Evolutionary conservation across 1,140 invertebrate genomes (phyloP), one percentile per base, ranked within the genome.

Genomic region (Solenopsis fugax): DNA sequence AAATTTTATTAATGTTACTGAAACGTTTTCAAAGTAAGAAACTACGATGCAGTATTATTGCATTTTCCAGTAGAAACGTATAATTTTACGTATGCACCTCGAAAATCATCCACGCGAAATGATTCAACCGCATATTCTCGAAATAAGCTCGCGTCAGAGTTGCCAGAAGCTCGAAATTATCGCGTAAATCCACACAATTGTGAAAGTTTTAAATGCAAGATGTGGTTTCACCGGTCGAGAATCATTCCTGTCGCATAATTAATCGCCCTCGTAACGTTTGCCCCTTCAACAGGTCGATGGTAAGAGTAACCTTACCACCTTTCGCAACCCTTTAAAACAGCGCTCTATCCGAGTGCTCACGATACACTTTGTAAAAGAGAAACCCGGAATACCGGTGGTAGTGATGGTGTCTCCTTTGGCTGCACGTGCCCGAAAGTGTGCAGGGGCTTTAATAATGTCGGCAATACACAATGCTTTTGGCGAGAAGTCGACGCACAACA

Each of bases 401-500:
- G n/a, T n/a, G n/a, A n/a, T 45, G 45, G 12, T 29, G 2, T 29
- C 37, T 60, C 45, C 77, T 62, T 69, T 80, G 29, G 48, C 12
- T n/a, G 12, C 29, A 54, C 18, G 6, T 67, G 2, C 48, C n/a
- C 41, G 52, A 76, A 77, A 81, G 54, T 56, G 24, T 48, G 29
- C 52, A 67, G n/a, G 6, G 34, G 45, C 58, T 85, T 88, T 88
- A 88, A 85, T 89, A 88, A 89, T 78, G 80, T 85, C 58, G 80
- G n/a, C 45, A 18, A 62, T n/a, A 54, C 65, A 76, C 37, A 77
- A 77, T 89, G 64, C 71, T 29, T 50, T 75, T 60, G 60, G 67
- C 58, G 60, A 86, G 50, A 65, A 67, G 67, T 45, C 41, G 69
- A 34, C 13, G 18, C n/a, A 18, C 50, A 71, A 21, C 50, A 71